Conservation (phyloP, 2,113 vertebrate genomes). For the Poeciliopsis prolifica region DNA sequence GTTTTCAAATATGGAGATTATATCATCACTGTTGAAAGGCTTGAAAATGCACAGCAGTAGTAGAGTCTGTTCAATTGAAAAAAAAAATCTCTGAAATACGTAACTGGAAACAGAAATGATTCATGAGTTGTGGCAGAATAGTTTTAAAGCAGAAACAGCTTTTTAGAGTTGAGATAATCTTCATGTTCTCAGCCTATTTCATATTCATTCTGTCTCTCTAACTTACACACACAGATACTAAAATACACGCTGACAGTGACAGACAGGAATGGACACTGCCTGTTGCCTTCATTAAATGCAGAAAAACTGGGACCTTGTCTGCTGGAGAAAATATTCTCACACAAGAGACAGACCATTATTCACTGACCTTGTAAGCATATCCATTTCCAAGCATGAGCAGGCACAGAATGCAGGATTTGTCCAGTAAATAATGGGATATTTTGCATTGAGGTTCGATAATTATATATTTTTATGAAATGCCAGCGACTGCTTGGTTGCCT, state of each 20-base stretch:
- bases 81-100: neutral
- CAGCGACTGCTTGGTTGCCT: slow-evolving; percentile 6
- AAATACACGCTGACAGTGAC: neutral
- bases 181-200: too few species aligned
- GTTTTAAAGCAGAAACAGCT: neutral
- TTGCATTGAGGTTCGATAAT: slow-evolving; percentile 2
- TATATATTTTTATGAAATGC: neutral
- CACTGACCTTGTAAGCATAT: neutral
- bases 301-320: neutral
- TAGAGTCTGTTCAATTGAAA: neutral
- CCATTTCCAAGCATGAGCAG: neutral
- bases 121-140: neutral
- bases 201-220: neutral
- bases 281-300: slow-evolving; percentile 9
- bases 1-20: neutral
- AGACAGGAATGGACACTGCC: neutral
- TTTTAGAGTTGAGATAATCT: too few species aligned
- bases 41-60: neutral
- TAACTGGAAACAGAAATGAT: neutral
- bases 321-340: neutral
- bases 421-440: neutral
- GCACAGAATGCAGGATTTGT: neutral
- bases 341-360: neutral
- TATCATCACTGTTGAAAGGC: neutral
- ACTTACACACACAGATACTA: neutral